Conservation (phyloP, 2,113 vertebrate genomes). For the Limanda limanda region DNA sequence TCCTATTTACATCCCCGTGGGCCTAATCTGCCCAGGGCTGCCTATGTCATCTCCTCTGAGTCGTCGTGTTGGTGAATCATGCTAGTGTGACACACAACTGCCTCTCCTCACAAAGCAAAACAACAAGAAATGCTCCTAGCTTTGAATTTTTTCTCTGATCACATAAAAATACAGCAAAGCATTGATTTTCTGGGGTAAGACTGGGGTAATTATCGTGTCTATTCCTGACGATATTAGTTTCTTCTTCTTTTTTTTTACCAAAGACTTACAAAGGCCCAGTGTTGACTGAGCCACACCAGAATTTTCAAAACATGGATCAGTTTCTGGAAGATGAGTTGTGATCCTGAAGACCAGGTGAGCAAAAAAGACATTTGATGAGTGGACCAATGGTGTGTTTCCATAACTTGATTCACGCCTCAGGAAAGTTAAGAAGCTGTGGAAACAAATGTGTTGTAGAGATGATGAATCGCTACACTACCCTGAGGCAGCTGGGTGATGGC, state of each 20-base stretch:
- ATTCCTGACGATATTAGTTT: not conserved
- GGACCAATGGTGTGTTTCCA: not conserved
- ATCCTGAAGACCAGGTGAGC: constrained; percentile 28
- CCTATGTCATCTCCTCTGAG: constrained; percentile 67
- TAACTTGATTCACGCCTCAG: not conserved
- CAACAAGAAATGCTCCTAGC: constrained; percentile 7
- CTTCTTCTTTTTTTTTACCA: not conserved
- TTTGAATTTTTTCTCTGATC: not conserved
- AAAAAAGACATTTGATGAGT: constrained; percentile 8
- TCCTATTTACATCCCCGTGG: constrained; percentile 74
- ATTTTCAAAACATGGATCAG: constrained; percentile 22
- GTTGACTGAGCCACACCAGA: constrained; percentile 10
- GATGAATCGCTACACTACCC: constrained; percentile 97
- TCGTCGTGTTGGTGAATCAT: constrained; percentile 50
- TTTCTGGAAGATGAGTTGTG: constrained; percentile 46
- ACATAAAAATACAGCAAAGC: not conserved
- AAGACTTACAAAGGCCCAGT: constrained; percentile 10
- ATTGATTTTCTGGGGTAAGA: not conserved
- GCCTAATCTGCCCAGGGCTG: constrained; percentile 65
- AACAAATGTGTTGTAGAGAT: constrained; percentile 48
- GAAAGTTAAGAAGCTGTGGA: constrained; percentile 50
- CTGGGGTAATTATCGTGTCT: not conserved
- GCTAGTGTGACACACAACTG: constrained; percentile 42
- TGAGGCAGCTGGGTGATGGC: constrained; percentile 94
- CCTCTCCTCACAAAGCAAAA: constrained; percentile 41